These are phyloP conservation scores for Amblyopsis rosae DNA, from an alignment of 2,113 vertebrate species.

Conservation along the genomic window DNA sequence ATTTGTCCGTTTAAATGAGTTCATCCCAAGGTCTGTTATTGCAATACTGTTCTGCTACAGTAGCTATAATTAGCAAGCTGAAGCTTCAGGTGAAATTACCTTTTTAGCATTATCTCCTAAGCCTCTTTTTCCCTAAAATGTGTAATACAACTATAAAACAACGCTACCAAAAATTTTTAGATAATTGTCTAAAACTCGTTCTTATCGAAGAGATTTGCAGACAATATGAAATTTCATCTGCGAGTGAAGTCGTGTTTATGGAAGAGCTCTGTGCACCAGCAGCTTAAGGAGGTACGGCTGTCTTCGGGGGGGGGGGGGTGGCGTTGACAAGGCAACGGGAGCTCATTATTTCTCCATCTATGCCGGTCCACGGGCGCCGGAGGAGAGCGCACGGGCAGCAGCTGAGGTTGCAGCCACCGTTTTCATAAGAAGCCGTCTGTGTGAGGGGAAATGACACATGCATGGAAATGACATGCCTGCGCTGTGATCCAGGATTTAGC, in stretches of 20 bases:
- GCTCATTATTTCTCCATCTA: conserved; percentile 70
- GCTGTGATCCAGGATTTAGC: conserved; percentile 74
- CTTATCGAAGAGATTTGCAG: conserved; percentile 37
- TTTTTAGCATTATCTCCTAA: not conserved
- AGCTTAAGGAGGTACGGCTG: conserved; percentile 36
- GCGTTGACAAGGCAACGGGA: conserved; percentile 72
- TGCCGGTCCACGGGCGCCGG: conserved; percentile 57
- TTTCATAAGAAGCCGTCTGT: conserved; percentile 30
- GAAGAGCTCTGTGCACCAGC: conserved; percentile 34
- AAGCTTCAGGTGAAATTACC: not conserved
- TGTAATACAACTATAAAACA: too few relatives aligned
- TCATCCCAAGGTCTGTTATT: not conserved
- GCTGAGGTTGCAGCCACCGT: conserved; percentile 43
- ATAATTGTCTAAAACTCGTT: not conserved
- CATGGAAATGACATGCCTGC: conserved; percentile 49
- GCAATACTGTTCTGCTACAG: conserved; percentile 1
- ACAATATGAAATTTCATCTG: conserved; percentile 48
- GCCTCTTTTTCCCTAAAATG: too few relatives aligned
- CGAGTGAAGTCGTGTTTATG: conserved; percentile 49
- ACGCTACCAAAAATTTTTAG: not conserved
- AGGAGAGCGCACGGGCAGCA: conserved; percentile 49
- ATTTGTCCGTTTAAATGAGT: not conserved
- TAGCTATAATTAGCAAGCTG: not conserved
- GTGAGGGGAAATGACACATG: conserved; percentile 38
- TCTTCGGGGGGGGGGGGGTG: not conserved